Evolutionary conservation across 2,113 vertebrate genomes (phyloP).

Genomic region (Mola mola): DNA sequence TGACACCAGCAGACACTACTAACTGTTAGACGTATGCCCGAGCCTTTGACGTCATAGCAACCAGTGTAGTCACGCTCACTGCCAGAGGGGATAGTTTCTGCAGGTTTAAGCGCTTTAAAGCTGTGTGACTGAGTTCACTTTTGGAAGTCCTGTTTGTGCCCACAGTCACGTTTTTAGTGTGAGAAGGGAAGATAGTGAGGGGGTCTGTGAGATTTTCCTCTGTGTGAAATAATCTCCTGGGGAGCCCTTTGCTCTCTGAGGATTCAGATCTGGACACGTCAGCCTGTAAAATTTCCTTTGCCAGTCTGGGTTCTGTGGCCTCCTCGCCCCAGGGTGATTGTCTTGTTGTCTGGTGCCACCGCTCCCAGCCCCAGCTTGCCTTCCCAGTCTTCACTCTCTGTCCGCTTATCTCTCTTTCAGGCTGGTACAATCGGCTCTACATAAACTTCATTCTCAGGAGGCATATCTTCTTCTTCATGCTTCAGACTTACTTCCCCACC

Average conservation of each 20-base stretch:
- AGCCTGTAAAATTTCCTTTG: too few species aligned
- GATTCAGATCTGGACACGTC: slow-evolving; percentile 19
- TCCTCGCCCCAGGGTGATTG: too few species aligned
- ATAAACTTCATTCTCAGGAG: slow-evolving; percentile 93
- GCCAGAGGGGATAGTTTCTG: neutral
- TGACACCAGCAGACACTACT: too few species aligned
- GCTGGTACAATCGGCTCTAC: slow-evolving; percentile 94
- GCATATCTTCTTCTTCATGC: slow-evolving; percentile 94
- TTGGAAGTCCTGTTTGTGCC: neutral
- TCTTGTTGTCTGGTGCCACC: neutral
- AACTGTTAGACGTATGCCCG: too few species aligned
- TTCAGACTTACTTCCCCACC: slow-evolving; percentile 93
- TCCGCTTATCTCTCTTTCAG: slow-evolving; percentile 70
- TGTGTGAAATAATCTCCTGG: slow-evolving; percentile 35
- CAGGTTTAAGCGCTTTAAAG: neutral
- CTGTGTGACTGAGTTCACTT: neutral
- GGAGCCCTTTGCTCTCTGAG: neutral
- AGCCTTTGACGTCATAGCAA: too few species aligned
- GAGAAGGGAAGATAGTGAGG: neutral
- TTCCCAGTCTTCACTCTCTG: neutral
- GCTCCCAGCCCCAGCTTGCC: neutral
- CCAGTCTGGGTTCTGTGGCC: too few species aligned
- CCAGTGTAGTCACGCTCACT: neutral
- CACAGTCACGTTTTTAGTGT: slow-evolving; percentile 13
- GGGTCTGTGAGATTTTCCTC: slow-evolving; percentile 27